Conservation (phyloP, 2,797 vertebrate species). For the Etheostoma perlongum region DNA sequence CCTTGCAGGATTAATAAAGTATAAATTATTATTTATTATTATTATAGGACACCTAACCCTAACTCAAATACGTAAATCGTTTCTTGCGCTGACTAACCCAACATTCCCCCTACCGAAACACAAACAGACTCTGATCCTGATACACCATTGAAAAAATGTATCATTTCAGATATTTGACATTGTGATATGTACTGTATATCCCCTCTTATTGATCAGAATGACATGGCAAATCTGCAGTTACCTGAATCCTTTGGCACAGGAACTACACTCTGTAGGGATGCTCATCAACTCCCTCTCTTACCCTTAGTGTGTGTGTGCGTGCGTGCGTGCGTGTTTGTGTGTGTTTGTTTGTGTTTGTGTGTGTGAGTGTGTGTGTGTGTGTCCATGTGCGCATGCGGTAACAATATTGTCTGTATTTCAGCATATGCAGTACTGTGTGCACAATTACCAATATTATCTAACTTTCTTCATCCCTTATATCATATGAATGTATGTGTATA, state of each 20-base stretch:
- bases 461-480: not conserved
- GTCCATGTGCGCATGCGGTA: not conserved
- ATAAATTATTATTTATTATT: too few relatives aligned
- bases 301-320: not conserved
- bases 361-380: not conserved
- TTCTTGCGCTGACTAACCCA: not conserved
- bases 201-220: conserved; percentile 49
- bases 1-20: too few relatives aligned
- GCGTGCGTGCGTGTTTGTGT: not conserved
- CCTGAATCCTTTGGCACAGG: conserved; percentile 15
- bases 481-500: not conserved
- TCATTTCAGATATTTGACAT: conserved; percentile 35
- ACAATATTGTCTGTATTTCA: not conserved
- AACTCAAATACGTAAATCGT: too few relatives aligned
- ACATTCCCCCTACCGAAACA: not conserved
- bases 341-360: not conserved
- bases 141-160: not conserved
- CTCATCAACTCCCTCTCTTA: not conserved
- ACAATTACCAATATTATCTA: not conserved
- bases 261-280: conserved; percentile 4
- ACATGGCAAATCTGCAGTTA: conserved; percentile 36
- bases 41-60: not conserved
- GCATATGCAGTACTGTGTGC: not conserved
- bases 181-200: conserved; percentile 28
- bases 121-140: conserved; percentile 14